These are phyloP conservation scores for Enteromius viviparus DNA, from an alignment of 2,797 vertebrate species.

Conservation along the genomic window DNA sequence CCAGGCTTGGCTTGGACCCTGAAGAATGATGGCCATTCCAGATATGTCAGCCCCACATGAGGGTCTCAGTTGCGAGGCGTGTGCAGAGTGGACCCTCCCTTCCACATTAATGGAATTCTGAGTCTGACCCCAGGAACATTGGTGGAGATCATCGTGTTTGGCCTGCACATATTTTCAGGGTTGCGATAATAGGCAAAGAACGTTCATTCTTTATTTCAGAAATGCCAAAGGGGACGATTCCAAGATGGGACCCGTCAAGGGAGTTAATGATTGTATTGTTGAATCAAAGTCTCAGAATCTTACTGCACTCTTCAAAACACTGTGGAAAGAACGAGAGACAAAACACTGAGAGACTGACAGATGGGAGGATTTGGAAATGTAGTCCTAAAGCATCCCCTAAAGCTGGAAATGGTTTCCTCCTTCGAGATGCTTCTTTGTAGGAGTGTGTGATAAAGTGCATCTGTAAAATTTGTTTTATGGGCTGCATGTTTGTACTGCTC, in stretches of 20 bases:
- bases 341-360: constrained; percentile 20
- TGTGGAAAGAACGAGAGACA: constrained; percentile 10
- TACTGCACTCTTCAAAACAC: neutral
- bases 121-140: constrained; percentile 39
- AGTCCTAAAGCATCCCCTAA: constrained; percentile 11
- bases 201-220: constrained; percentile 22
- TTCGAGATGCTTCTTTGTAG: neutral
- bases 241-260: neutral
- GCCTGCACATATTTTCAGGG: constrained; percentile 32
- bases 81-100: constrained; percentile 46
- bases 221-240: neutral
- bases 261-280: constrained; percentile 7
- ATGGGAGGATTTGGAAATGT: constrained; percentile 23
- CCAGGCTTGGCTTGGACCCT: constrained; percentile 6
- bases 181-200: constrained; percentile 34
- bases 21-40: constrained; percentile 42
- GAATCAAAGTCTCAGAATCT: constrained; percentile 5
- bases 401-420: constrained; percentile 4
- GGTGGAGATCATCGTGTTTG: constrained; percentile 25
- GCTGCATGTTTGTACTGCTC: neutral
- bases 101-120: constrained; percentile 59
- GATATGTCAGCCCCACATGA: constrained; percentile 39
- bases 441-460: constrained; percentile 3
- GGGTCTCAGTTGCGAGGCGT: constrained; percentile 40
- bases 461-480: constrained; percentile 21